Evolutionary conservation across 2,113 vertebrate species (phyloP), one percentile per base, ranked within the genome.

Genomic region (Psilopogon haemacephalus): DNA sequence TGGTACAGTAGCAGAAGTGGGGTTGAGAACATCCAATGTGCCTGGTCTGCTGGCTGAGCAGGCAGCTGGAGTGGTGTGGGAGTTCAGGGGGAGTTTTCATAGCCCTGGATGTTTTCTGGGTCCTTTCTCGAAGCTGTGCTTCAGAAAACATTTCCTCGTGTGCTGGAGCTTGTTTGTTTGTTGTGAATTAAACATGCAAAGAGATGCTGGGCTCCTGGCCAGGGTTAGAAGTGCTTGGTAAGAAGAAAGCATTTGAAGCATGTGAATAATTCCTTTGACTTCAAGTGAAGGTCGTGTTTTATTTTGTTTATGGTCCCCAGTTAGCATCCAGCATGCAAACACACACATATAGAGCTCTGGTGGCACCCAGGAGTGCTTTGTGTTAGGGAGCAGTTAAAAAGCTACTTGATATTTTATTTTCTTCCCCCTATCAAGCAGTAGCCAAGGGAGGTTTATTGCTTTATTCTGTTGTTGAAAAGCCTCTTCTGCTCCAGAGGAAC

Each of bases 11-110:
- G 19, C 62, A 48, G 62, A 23, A 1, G 3, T 1, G 9, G 63
- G 23, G 6, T 8, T 3, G 27, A 46, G 86, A 38, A 11, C 1
- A 1, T 5, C 46, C 17, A 52, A 48, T 35, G 52, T 60, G 3
- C 32, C 54, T 35, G 81, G 4, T 19, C 40, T 5, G 46, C 65
- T 55, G 2, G 1, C n/a, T 0, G 2, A 13, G 30, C 0, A 10
- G 63, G 62, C 40, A 40, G 72, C 59, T 44, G 73, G 33, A 21
- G 46, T 70, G 80, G 42, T 58, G 4, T 42, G 86, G 89, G 42
- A 52, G 1, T 68, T 72, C 21, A 7, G 73, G 33, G 6, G 4
- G 4, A 59, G 44, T 46, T 82, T 82, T 76, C 32, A 0, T n/a
- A 13, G 17, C 54, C 5, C 8, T 28, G 38, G 65, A 72, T 81